Conservation (phyloP, 1,140 invertebrate genomes). For the Bombus confusus region DNA sequence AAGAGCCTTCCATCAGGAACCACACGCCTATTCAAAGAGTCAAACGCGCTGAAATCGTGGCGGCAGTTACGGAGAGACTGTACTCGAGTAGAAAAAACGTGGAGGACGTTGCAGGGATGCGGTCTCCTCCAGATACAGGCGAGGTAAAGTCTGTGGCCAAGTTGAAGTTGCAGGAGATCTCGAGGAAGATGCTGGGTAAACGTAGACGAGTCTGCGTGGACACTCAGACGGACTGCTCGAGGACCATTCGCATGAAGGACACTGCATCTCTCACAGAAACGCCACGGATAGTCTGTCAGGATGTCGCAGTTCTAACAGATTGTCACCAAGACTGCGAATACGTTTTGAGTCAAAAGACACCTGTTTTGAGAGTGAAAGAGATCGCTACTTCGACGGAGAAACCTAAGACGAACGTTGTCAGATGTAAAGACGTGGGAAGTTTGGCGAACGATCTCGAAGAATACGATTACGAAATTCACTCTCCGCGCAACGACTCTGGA, state of each 20-base stretch:
- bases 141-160: constrained; percentile 69
- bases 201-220: constrained; percentile 83
- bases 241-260: constrained; percentile 84
- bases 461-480: constrained; percentile 54
- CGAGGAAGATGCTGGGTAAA: constrained; percentile 82
- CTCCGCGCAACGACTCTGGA: constrained; percentile 69
- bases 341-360: neutral
- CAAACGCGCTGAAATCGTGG: constrained; percentile 86
- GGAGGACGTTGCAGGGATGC: constrained; percentile 80
- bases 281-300: constrained; percentile 61
- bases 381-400: constrained; percentile 75
- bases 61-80: constrained; percentile 87
- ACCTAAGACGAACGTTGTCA: constrained; percentile 57
- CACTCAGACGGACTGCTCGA: constrained; percentile 84
- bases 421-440: constrained; percentile 68
- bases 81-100: constrained; percentile 85
- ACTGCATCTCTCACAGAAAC: constrained; percentile 78
- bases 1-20: constrained; percentile 53
- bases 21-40: constrained; percentile 70
- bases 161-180: constrained; percentile 79
- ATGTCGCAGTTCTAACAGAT: constrained; percentile 74
- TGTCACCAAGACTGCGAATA: constrained; percentile 68
- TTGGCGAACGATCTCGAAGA: constrained; percentile 62
- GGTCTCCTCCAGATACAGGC: constrained; percentile 70
- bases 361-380: constrained; percentile 75